phyloP scores from a whole-genome alignment of 2,888 invertebrate species.

The Ceraclea dissimilis region DNA sequence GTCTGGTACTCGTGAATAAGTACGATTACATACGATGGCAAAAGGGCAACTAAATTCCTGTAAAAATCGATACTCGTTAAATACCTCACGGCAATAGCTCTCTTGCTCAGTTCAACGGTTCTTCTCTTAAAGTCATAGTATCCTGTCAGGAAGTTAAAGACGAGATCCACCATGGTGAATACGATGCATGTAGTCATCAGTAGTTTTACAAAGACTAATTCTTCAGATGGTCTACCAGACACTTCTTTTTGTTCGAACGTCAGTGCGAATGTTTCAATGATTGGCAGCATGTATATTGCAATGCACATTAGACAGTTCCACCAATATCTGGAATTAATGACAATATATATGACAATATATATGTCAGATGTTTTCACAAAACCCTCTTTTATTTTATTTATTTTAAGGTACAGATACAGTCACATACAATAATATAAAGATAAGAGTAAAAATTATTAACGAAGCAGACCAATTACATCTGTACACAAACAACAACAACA shows the following conservation, averaged over 20 bases:
- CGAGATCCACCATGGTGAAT: slow-evolving; percentile 6
- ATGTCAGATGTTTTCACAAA: too few species aligned
- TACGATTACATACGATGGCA: slow-evolving; percentile 5
- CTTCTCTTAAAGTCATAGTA: slow-evolving; percentile 8
- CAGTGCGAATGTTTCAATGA: slow-evolving; percentile 3
- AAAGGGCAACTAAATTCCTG: background rate
- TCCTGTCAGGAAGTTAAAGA: slow-evolving; percentile 11
- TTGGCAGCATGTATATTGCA: slow-evolving; percentile 2
- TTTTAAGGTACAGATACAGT: too few species aligned
- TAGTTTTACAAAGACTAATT: background rate
- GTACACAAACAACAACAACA: too few species aligned
- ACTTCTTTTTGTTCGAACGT: slow-evolving; percentile 10
- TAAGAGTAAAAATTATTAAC: too few species aligned
- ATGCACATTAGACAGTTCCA: slow-evolving; percentile 4
- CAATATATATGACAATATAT: too few species aligned
- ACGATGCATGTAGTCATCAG: background rate
- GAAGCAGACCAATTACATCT: too few species aligned
- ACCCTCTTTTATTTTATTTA: too few species aligned
- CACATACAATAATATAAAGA: too few species aligned
- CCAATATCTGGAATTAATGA: background rate
- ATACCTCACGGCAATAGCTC: background rate
- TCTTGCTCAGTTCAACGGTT: background rate
- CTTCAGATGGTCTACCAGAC: background rate
- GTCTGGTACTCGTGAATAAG: background rate
- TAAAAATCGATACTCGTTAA: slow-evolving; percentile 5